phyloP scores from a whole-genome alignment of 2,888 invertebrate species.

The Bhutanitis thaidina region DNA sequence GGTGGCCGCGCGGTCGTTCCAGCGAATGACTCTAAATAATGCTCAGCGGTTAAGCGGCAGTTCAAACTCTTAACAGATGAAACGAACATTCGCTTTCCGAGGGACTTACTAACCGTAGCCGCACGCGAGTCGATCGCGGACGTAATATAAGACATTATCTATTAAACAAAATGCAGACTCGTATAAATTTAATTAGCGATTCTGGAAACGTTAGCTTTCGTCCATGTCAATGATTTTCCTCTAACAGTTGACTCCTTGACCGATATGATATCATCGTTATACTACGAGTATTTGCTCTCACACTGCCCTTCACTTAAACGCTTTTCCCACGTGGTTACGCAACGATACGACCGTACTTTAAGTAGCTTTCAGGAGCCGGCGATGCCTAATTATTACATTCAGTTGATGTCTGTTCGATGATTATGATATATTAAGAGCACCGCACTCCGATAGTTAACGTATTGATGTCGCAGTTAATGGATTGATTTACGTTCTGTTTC shows the following conservation, averaged over 20 bases:
- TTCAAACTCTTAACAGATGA: conserved; percentile 39
- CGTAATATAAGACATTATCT: conserved; percentile 1
- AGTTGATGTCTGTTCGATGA: conserved; percentile 19
- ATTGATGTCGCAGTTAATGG: conserved; percentile 46
- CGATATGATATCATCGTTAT: conserved; percentile 66
- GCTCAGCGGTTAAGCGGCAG: conserved; percentile 33
- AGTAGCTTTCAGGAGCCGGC: conserved; percentile 46
- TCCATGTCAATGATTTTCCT: conserved; percentile 40
- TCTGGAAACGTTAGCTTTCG: conserved; percentile 25
- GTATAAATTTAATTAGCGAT: conserved; percentile 26
- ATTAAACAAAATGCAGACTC: conserved; percentile 30
- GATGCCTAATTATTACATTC: conserved; percentile 40
- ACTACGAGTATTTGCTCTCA: conserved; percentile 54
- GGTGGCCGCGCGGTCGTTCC: conserved; percentile 25
- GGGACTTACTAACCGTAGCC: conserved; percentile 46
- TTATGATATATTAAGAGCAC: conserved; percentile 11
- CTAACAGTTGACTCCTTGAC: conserved; percentile 63
- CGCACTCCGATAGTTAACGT: conserved; percentile 34
- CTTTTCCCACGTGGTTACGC: conserved; percentile 54
- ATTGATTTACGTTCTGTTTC: too few relatives aligned
- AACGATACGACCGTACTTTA: conserved; percentile 39
- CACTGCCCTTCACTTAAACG: conserved; percentile 54
- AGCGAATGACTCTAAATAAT: conserved; percentile 36
- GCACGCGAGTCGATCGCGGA: conserved; percentile 43
- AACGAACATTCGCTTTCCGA: conserved; percentile 29